Percentiles rank a stretch among this genome's conserved stretches.
These are phyloP conservation scores for Pseudanteris insignis DNA, from an alignment of 2,888 invertebrate genomes.

Conservation along the genomic window DNA sequence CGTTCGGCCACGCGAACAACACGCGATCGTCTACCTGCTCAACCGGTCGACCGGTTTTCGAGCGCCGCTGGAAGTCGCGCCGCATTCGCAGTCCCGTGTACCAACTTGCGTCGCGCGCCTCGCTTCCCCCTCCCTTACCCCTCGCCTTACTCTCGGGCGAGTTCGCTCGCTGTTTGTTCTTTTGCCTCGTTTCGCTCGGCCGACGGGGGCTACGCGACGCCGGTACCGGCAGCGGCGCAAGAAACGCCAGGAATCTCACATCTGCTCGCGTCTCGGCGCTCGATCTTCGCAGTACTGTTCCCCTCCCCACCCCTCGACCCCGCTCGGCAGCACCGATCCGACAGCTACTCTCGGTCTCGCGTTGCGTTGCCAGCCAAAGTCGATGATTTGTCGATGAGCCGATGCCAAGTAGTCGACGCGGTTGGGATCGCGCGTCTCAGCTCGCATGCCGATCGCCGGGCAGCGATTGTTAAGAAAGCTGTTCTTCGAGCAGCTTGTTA, in stretches of 20 bases:
- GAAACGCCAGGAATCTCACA: conserved; percentile 55
- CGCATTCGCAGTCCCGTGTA: conserved; percentile 22
- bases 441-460: neutral
- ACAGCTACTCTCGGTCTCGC: too few relatives aligned
- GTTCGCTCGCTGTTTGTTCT: too few relatives aligned
- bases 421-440: neutral
- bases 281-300: conserved; percentile 6
- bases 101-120: conserved; percentile 30
- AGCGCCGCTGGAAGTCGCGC: conserved; percentile 32
- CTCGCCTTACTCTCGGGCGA: too few relatives aligned
- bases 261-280: conserved; percentile 50
- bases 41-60: conserved; percentile 50
- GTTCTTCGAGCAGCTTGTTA: conserved; percentile 2
- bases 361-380: too few relatives aligned
- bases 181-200: conserved; percentile 23
- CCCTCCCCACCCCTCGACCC: neutral
- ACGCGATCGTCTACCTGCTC: conserved; percentile 62
- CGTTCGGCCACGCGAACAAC: conserved; percentile 65
- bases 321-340: neutral
- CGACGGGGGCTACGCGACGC: conserved; percentile 33
- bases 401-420: conserved; percentile 10
- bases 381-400: conserved; percentile 32
- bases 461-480: conserved; percentile 25
- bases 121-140: conserved; percentile 14
- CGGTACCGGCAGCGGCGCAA: conserved; percentile 17